Conservation (phyloP, 2,113 vertebrate genomes). For the Triplophysa siluroides region DNA sequence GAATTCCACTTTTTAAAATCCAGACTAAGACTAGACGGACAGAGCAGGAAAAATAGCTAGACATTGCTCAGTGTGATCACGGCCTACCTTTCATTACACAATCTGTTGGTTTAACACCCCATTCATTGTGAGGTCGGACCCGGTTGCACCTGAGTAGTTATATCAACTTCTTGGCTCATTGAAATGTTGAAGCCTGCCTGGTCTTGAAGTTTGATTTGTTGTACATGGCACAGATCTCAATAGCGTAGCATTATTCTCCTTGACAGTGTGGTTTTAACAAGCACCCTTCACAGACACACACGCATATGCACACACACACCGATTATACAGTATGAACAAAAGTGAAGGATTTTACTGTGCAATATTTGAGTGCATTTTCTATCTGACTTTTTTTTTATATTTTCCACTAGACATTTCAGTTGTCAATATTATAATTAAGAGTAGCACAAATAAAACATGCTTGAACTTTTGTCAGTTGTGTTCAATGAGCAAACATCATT, state of each 20-base stretch:
- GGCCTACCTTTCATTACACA: conserved; percentile 33
- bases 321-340: background rate
- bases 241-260: background rate
- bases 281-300: background rate
- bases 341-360: background rate
- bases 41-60: background rate
- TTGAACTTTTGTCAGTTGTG: background rate
- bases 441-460: background rate
- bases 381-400: background rate
- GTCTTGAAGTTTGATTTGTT: conserved; percentile 40
- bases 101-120: conserved; percentile 39
- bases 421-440: background rate
- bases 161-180: conserved; percentile 19
- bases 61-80: background rate
- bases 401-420: background rate
- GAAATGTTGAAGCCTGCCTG: conserved; percentile 34
- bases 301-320: background rate
- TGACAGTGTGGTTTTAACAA: background rate
- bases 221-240: conserved; percentile 23
- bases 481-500: background rate
- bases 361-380: background rate
- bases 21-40: background rate
- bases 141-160: conserved; percentile 18
- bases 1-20: too few species aligned
- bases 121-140: conserved; percentile 25